Evolutionary conservation across 2,888 invertebrate genomes (phyloP).

Genomic region (Autographa gamma): DNA sequence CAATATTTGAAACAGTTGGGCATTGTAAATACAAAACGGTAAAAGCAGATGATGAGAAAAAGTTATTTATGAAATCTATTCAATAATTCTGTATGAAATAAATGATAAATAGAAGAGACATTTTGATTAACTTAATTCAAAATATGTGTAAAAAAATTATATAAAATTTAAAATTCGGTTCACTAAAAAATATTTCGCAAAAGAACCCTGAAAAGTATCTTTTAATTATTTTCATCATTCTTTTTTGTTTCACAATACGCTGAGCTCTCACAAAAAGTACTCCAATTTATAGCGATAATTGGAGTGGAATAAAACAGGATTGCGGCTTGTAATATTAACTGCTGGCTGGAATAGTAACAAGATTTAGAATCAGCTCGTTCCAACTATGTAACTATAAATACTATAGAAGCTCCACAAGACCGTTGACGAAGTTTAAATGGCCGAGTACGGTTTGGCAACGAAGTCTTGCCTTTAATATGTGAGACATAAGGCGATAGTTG

Average conservation of each 20-base stretch:
- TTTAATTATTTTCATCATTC: constrained; percentile 16
- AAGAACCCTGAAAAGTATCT: constrained; percentile 5
- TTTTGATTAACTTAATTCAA: no score
- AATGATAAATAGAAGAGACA: no score
- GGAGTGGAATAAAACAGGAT: constrained; percentile 64
- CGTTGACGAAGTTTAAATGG: constrained; percentile 26
- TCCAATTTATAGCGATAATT: constrained; percentile 61
- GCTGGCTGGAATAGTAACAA: constrained; percentile 51
- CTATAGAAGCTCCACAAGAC: constrained; percentile 24
- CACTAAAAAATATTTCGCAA: not conserved
- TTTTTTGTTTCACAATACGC: constrained; percentile 24
- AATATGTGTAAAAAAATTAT: no score
- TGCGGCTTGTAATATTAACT: constrained; percentile 60
- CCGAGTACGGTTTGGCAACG: not conserved
- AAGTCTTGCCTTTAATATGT: constrained; percentile 4
- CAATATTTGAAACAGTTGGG: not conserved
- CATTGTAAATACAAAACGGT: no score
- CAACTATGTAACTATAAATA: constrained; percentile 28
- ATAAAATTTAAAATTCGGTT: not conserved
- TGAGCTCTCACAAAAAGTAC: constrained; percentile 59
- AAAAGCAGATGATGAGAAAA: no score
- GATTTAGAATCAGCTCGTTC: constrained; percentile 27
- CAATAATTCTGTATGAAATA: no score
- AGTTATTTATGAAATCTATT: no score
- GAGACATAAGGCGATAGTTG: not conserved